These are phyloP conservation scores for Ptilonorhynchus violaceus DNA, from an alignment of 2,113 vertebrate species.

Conservation along the genomic window DNA sequence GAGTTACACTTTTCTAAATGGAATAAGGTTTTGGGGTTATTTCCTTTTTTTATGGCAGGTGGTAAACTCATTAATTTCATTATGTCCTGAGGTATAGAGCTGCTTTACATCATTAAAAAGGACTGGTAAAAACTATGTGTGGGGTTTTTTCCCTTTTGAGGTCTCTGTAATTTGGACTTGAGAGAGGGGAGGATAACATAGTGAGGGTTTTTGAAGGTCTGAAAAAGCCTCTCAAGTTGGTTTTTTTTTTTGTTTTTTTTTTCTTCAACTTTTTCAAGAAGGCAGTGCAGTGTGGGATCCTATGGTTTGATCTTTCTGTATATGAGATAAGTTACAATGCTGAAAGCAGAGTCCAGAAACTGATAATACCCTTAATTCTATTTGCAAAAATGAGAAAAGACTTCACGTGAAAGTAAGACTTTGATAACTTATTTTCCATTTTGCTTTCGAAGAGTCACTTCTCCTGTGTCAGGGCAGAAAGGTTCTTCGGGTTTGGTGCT, in stretches of 20 bases:
- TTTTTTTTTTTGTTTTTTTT: not conserved
- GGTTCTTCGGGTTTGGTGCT: not conserved
- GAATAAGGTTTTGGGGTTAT: not conserved
- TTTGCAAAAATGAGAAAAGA: not conserved
- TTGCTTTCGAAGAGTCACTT: not conserved
- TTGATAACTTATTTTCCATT: not conserved
- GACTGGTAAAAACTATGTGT: not conserved
- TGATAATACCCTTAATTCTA: not conserved
- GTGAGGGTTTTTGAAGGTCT: not conserved
- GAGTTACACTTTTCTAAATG: not conserved
- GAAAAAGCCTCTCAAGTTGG: not conserved
- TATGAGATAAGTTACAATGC: not conserved
- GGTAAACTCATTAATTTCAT: not conserved
- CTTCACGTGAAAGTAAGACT: not conserved
- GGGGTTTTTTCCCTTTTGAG: not conserved
- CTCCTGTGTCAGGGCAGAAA: not conserved
- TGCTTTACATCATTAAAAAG: not conserved
- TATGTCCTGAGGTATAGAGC: not conserved
- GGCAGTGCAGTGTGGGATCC: not conserved
- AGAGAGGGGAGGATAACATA: not conserved
- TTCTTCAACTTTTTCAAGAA: not conserved
- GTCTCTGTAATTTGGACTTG: not conserved
- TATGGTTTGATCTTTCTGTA: not conserved
- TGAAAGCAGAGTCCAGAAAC: not conserved
- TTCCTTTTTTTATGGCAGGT: not conserved